Base-by-base conservation (phyloP, 2,888 invertebrate species). In the Sphaerophoria rueppellii region DNA sequence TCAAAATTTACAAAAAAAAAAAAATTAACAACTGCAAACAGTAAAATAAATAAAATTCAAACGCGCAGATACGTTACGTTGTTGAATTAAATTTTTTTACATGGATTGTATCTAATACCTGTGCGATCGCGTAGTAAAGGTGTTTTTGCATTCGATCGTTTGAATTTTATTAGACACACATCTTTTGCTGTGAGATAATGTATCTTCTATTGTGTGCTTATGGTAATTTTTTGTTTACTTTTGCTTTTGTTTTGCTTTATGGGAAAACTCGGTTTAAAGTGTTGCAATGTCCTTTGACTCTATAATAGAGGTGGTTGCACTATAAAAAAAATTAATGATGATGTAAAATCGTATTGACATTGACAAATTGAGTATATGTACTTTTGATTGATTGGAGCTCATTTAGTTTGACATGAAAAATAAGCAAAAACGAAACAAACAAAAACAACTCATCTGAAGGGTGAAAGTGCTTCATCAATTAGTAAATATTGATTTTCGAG, bases 241-340 rank as follows among this genome's bases (percentile, higher is more conserved):
- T 63, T 40, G 9, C 73, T 57, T 61, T 14, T 58, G 55, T 43
- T 75, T 14, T 40, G 9, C 69, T 71, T 52, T 52, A 48, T 85
- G 76, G 61, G 69, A 80, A 76, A 85, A 46, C 76, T 85, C 80
- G 83, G 80, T 80, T 40, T 75, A 24, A 52, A 24, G 16, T 63
- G 48, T 35, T 35, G n/a, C 43, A 24, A 55, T 58, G 76, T 76
- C 71, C 57, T 65, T 73, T 35, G 11, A 14, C 9, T 24, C 12
- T 43, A 43, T 43, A 11, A 9, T 40, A 40, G 6, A 40, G 9
- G 40, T 40, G 9, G 40, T 40, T 40, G 43, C 12, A 43, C 11
- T 43, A 11, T 43, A 9, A 9, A 43, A 4, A 40, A 7, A 24
- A 24, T 2, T 24, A 2, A 24, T 9, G 7, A 43, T 12, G 9